Evolutionary conservation across 2,113 vertebrate species (phyloP), one percentile per base, ranked within the genome.

Genomic region (Burhinus bistriatus): DNA sequence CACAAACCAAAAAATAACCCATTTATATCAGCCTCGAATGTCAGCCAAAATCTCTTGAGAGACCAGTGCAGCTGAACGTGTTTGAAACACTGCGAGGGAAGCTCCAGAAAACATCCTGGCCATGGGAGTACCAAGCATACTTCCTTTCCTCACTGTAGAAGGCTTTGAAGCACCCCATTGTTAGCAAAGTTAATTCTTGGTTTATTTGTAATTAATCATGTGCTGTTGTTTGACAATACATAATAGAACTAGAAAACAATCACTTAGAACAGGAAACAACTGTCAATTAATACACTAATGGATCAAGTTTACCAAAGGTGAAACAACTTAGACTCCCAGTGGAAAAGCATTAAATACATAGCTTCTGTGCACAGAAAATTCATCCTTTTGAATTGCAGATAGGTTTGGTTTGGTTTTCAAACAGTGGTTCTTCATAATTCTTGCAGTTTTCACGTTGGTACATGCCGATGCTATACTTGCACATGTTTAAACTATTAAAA

Each of bases 121-220:
- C 30, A 1, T 21, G 21, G 38, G 62, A 89, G 51, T 4, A 58
- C 8, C 40, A 40, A 40, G 30, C 44, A 66, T 45, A 34, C 12
- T 65, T 83, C 51, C 54, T 76, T 73, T 76, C 61, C 71, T 86
- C 83, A 73, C 83, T 42, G 57, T 86, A 47, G 68, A 82, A 83
- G 61, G 77, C 69, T 95, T 83, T 88, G 69, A 88, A 82, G 69
- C n/a, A 66, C 72, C 85, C 57, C 34, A 29, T 84, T 95, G 73
- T 83, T 90, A 95, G 75, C 70, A 72, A 70, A 91, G 73, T 77
- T 94, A 85, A 94, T 97, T 95, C 95, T 91, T 88, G 72, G 55
- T 95, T 97, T 97, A 78, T 97, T 89, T 93, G 95, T 97, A 97
- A 97, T 97, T 98, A 98, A 97, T 98, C 95, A 95, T 90, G 88